Percentiles rank a stretch among this genome's conserved stretches.
Conservation (phyloP, 2,888 invertebrate genomes). For the Noctua comes region DNA sequence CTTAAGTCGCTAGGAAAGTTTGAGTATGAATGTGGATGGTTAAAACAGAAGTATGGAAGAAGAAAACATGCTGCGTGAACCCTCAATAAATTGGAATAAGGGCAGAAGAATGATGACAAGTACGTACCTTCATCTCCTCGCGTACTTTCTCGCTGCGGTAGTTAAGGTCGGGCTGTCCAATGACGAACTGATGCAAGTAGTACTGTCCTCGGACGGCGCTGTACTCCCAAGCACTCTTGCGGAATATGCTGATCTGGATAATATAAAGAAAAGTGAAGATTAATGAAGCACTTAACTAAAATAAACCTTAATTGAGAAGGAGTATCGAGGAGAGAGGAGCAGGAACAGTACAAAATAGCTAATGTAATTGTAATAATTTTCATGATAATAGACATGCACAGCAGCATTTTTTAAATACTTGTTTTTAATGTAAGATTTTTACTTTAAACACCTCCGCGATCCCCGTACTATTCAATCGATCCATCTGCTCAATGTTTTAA, state of each 20-base stretch:
- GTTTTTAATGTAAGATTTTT: too few relatives aligned
- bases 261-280: not conserved
- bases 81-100: not conserved
- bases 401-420: too few relatives aligned
- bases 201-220: slow-evolving; percentile 91
- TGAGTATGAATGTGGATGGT: not conserved
- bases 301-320: not conserved
- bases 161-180: slow-evolving; percentile 94
- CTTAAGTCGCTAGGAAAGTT: not conserved
- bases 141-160: slow-evolving; percentile 91
- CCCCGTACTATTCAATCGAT: too few relatives aligned
- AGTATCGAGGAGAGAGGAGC: not conserved
- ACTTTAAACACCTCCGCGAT: too few relatives aligned
- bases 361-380: not conserved
- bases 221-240: slow-evolving; percentile 94
- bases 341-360: not conserved
- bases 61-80: not conserved
- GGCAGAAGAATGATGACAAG: not conserved
- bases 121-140: slow-evolving; percentile 88
- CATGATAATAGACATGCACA: not conserved
- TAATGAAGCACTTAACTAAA: not conserved
- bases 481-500: too few relatives aligned
- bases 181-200: slow-evolving; percentile 93
- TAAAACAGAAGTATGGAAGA: not conserved
- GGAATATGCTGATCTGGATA: slow-evolving; percentile 87